A percentile compares a stretch with the other conserved stretches of the same genome.
Conservation (phyloP, 2,797 vertebrate genomes). For the Sitta carolinensis region DNA sequence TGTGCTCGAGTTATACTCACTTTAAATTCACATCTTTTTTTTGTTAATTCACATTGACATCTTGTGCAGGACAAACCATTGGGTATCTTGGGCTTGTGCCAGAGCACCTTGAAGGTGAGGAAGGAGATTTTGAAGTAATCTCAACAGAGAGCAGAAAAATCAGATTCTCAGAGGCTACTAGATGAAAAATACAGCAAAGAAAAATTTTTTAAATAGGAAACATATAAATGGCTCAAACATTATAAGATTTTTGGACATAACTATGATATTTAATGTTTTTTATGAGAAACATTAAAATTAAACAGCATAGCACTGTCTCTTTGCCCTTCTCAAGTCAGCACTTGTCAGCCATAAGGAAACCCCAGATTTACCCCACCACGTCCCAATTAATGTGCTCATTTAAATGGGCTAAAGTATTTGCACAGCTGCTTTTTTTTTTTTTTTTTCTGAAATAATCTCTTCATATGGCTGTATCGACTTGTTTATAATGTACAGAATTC, state of each 20-base stretch:
- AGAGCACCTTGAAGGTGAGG: neutral
- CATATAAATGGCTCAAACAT: neutral
- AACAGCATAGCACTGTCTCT: neutral
- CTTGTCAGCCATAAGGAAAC: neutral
- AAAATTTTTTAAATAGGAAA: neutral
- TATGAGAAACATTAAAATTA: neutral
- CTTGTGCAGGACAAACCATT: neutral
- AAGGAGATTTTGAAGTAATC: neutral
- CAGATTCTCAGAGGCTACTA: neutral
- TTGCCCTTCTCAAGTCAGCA: neutral
- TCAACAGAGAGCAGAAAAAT: neutral
- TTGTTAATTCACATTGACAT: conserved; percentile 9
- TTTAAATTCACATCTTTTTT: conserved; percentile 28
- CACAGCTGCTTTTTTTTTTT: neutral
- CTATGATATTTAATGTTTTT: neutral
- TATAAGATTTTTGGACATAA: neutral
- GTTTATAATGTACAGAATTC: neutral
- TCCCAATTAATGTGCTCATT: neutral
- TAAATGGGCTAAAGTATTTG: neutral
- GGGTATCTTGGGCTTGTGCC: neutral
- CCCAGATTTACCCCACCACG: neutral
- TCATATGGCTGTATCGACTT: rapidly evolving
- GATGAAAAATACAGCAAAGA: neutral
- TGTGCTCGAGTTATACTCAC: neutral
- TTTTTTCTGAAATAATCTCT: neutral